Evolutionary conservation across 1,140 invertebrate species (phyloP), one percentile per base, ranked within the genome.

Genomic region (Linepithema humile): DNA sequence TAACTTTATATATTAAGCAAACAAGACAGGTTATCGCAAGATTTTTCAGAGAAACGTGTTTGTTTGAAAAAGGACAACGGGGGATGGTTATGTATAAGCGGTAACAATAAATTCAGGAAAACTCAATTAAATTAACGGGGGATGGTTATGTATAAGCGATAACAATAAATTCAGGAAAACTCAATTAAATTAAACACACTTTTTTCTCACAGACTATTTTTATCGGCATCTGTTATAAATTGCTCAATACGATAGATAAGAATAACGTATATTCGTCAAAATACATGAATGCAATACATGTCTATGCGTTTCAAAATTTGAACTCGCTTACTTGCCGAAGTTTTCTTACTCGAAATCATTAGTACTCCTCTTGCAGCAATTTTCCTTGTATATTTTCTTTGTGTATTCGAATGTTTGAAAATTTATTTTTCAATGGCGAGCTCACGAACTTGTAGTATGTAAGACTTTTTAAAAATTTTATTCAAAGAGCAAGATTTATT

Each of bases 1-100:
- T 65, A 53, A 62, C 20, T 26, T 53, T n/a, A 65, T 77, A 64
- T 65, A 26, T 38, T 65, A 65, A 64, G 29, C 20, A 48, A 75
- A 65, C n/a, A 23, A 5, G 20, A 38, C 3, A 65, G 32, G 12
- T 5, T 48, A 32, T 50, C 29, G 32, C 43, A 50, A 53, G 74
- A 77, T 65, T 65, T 64, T 43, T n/a, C n/a, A n/a, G 43, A 75
- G 29, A 65, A 35, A 53, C 29, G 20, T n/a, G n/a, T n/a, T n/a
- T n/a, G n/a, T n/a, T n/a, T n/a, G n/a, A n/a, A n/a, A n/a, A n/a
- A n/a, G n/a, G n/a, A n/a, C n/a, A n/a, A n/a, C n/a, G n/a, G n/a
- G n/a, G n/a, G n/a, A n/a, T n/a, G n/a, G n/a, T n/a, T n/a, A n/a
- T n/a, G n/a, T n/a, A n/a, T n/a, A n/a, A n/a, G n/a, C n/a, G n/a